These are phyloP conservation scores for Okamejei kenojei DNA, from an alignment of 2,797 vertebrate species.

Conservation along the genomic window DNA sequence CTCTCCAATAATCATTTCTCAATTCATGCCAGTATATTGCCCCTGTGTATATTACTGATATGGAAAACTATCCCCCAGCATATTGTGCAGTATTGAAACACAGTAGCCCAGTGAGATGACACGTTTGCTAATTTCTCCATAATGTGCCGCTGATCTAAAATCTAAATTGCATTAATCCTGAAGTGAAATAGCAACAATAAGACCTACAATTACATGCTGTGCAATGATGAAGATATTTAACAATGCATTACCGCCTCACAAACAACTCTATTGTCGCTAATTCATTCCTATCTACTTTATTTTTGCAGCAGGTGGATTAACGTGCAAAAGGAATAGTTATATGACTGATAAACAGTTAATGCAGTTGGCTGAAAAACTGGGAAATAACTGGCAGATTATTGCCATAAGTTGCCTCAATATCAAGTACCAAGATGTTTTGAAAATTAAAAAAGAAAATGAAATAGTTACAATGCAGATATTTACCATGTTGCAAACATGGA, in stretches of 20 bases:
- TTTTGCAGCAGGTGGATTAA: constrained; percentile 52
- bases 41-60: too few relatives aligned
- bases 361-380: constrained; percentile 62
- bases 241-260: background rate
- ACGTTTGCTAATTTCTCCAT: background rate
- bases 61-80: too few relatives aligned
- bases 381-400: constrained; percentile 66
- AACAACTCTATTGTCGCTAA: background rate
- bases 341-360: constrained; percentile 68
- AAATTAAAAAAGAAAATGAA: constrained; percentile 56
- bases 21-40: too few relatives aligned
- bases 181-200: background rate
- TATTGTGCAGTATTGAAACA: background rate
- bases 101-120: background rate
- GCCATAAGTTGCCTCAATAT: constrained; percentile 62
- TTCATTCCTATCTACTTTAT: background rate
- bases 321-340: constrained; percentile 30
- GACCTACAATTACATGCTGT: background rate
- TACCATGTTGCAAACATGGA: constrained; percentile 65
- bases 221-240: background rate
- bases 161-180: background rate
- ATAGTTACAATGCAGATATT: constrained; percentile 63
- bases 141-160: background rate
- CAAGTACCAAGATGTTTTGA: constrained; percentile 58
- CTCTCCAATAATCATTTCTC: too few relatives aligned